phyloP scores from a whole-genome alignment of 2,888 invertebrate species.

The Agrochola lychnidis region DNA sequence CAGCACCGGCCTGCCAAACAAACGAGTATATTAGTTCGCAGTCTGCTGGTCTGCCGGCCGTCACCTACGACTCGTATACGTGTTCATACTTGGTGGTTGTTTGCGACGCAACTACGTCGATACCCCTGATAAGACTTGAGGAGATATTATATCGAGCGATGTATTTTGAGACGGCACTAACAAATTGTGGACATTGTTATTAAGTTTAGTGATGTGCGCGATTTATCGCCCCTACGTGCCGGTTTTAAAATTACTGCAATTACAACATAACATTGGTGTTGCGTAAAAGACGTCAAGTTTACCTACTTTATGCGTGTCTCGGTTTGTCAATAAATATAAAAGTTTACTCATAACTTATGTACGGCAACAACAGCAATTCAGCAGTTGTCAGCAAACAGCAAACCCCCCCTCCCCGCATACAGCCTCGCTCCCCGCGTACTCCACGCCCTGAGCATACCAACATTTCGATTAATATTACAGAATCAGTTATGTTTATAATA shows the following conservation, averaged over 20 bases:
- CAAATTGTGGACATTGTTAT: slow-evolving; percentile 25
- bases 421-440: slow-evolving; percentile 87
- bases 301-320: slow-evolving; percentile 81
- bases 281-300: slow-evolving; percentile 57
- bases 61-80: slow-evolving; percentile 64
- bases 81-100: slow-evolving; percentile 39
- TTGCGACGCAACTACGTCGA: slow-evolving; percentile 29
- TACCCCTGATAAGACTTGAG: slow-evolving; percentile 31
- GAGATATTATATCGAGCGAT: slow-evolving; percentile 43
- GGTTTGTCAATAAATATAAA: slow-evolving; percentile 88
- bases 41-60: slow-evolving; percentile 74
- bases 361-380: slow-evolving; percentile 90
- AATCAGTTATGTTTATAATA: slow-evolving; percentile 56
- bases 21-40: slow-evolving; percentile 84
- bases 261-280: slow-evolving; percentile 49
- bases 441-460: slow-evolving; percentile 90
- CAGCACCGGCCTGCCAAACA: slow-evolving; percentile 91
- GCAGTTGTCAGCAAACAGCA: slow-evolving; percentile 90
- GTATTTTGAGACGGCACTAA: slow-evolving; percentile 34
- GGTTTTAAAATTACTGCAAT: slow-evolving; percentile 29
- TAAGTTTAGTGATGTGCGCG: slow-evolving; percentile 45
- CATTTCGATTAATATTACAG: slow-evolving; percentile 85
- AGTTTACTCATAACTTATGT: slow-evolving; percentile 90
- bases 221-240: slow-evolving; percentile 49
- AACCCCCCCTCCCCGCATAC: slow-evolving; percentile 86